phyloP scores from a whole-genome alignment of 2,113 vertebrate genomes.

The Labeo rohita region DNA sequence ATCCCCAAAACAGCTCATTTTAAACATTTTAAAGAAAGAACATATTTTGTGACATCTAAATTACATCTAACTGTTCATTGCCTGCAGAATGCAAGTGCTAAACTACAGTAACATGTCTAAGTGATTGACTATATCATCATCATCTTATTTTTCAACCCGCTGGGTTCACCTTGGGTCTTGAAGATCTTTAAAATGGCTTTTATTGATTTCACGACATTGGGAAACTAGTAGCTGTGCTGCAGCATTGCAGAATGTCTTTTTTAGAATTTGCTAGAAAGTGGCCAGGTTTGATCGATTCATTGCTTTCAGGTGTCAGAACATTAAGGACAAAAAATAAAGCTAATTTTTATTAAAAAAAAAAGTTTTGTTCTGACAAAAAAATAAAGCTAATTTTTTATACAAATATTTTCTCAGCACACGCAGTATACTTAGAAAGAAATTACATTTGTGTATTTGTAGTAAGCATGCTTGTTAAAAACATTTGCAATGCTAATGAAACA shows the following conservation, averaged over 20 bases:
- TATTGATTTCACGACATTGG: slow-evolving; percentile 2
- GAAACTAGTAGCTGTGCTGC: not conserved
- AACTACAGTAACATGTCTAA: not conserved
- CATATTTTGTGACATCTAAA: not conserved
- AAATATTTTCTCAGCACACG: too few species aligned
- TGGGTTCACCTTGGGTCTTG: not conserved
- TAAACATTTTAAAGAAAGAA: not conserved
- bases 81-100: not conserved
- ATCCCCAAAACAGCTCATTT: not conserved
- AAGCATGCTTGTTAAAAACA: not conserved
- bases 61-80: not conserved
- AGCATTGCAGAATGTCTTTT: not conserved
- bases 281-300: not conserved
- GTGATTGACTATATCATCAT: not conserved
- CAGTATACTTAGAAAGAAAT: too few species aligned
- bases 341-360: too few species aligned
- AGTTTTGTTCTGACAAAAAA: not conserved
- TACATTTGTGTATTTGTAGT: too few species aligned
- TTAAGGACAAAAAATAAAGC: not conserved
- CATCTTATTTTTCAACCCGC: not conserved
- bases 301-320: not conserved
- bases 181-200: not conserved
- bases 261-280: not conserved
- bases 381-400: not conserved
- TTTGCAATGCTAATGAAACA: not conserved